Evolutionary conservation across 1,140 invertebrate species (phyloP), one percentile per base, ranked within the genome.

Genomic region (Lasioglossum baleicum): DNA sequence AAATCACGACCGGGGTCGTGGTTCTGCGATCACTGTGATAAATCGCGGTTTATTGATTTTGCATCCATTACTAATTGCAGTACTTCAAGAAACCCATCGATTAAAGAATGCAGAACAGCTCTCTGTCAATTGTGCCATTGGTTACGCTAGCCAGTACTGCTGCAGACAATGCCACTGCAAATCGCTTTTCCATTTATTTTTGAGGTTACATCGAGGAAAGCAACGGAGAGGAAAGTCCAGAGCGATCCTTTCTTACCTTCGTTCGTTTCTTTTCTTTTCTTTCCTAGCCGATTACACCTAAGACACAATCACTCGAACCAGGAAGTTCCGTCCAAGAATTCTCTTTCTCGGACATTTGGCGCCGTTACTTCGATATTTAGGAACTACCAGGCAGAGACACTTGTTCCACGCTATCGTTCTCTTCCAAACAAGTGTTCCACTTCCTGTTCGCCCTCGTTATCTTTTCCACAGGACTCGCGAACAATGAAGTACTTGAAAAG

Each of bases 111-210:
- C 40, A 6, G 20, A 73, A 73, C 71, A 64, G 63, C 64, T 73
- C 64, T 64, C 71, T 31, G 60, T 64, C 60, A 60, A 64, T 73
- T 51, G 35, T 22, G 13, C 42, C 17, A 22, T 22, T 26, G 42
- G 22, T 44, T 58, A 40, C 15, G n/a, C 48, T 7, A 42, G 17
- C 15, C 8, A 4, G 48, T 42, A 31, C 64, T n/a, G 53, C 73
- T 22, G 17, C 64, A 6, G 22, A n/a, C 74, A 58, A 66, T 66
- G 69, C 69, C 51, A 42, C 69, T 73, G 68, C 76, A 48, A 79
- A 79, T 79, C 69, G 76, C 69, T 73, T 60, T 73, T n/a, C 76
- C 61, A 79, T 79, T 79, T 79, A 48, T 35, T 73, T 66, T 58
- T 69, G 42, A 65, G 6, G 60, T 69, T 17, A 31, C 48, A 48